phyloP scores from a whole-genome alignment of 2,888 invertebrate species.

The Drosophila atripex region DNA sequence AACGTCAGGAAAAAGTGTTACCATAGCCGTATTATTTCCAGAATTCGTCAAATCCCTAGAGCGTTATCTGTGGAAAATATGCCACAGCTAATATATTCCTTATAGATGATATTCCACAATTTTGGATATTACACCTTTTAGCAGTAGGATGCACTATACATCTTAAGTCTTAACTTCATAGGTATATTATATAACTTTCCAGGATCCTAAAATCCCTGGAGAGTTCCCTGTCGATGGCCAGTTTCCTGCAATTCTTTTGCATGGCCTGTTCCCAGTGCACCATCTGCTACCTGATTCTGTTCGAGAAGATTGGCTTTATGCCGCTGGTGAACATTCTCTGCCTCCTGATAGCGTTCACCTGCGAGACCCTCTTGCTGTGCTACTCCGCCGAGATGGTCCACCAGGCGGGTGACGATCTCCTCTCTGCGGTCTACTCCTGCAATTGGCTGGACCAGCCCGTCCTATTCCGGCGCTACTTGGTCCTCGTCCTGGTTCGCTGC shows the following conservation, averaged over 20 bases:
- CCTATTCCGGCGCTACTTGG: conserved; percentile 79
- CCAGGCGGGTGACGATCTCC: conserved; percentile 84
- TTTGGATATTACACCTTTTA: too few species aligned
- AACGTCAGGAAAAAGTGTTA: background rate
- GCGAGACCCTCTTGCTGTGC: conserved; percentile 85
- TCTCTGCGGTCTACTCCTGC: conserved; percentile 84
- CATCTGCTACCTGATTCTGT: conserved; percentile 83
- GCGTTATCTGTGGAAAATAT: conserved; percentile 79
- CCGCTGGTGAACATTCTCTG: conserved; percentile 38
- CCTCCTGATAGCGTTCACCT: conserved; percentile 81
- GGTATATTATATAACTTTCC: background rate
- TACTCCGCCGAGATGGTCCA: conserved; percentile 85
- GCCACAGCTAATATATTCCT: too few species aligned
- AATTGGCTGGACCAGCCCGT: conserved; percentile 85
- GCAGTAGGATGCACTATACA: too few species aligned
- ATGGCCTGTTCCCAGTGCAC: conserved; percentile 82
- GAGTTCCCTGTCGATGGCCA: conserved; percentile 84
- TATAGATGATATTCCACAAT: too few species aligned
- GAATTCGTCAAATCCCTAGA: conserved; percentile 84
- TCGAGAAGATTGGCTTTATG: conserved; percentile 59
- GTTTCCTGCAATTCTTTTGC: conserved; percentile 85
- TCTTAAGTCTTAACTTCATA: too few species aligned
- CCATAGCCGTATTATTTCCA: conserved; percentile 52
- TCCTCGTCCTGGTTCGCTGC: conserved; percentile 85
- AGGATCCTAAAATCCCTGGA: conserved; percentile 85